Conservation (phyloP, 1,140 invertebrate genomes). For the Formica selysi region DNA sequence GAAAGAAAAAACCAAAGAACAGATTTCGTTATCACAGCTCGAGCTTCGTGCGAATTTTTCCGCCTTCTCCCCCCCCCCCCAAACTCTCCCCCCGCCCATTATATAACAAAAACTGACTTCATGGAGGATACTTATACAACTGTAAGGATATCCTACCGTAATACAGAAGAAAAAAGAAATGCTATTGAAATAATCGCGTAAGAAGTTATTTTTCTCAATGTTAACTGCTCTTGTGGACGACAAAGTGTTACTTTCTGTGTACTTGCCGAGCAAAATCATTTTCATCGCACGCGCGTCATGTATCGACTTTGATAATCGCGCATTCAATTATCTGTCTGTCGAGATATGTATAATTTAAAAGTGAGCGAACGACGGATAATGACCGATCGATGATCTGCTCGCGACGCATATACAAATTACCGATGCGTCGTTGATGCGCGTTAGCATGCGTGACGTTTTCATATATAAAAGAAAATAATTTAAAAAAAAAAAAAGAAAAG, state of each 20-base stretch:
- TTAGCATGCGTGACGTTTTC: too few species aligned
- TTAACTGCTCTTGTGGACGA: slow-evolving; percentile 42
- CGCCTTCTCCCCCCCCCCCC: background rate
- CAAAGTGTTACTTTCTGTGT: slow-evolving; percentile 23
- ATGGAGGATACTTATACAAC: slow-evolving; percentile 42
- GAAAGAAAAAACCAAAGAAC: slow-evolving; percentile 46
- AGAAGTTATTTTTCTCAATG: slow-evolving; percentile 59
- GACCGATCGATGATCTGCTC: background rate
- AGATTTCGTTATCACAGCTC: slow-evolving; percentile 57
- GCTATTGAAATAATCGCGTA: slow-evolving; percentile 31
- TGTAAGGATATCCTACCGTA: slow-evolving; percentile 29
- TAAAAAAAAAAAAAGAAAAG: background rate
- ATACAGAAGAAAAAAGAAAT: background rate
- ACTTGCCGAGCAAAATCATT: slow-evolving; percentile 15
- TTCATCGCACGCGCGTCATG: slow-evolving; percentile 26
- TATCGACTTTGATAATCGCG: slow-evolving; percentile 39
- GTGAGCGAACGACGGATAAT: background rate
- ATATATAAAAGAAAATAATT: too few species aligned
- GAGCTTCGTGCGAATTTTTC: slow-evolving; percentile 56
- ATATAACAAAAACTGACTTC: slow-evolving; percentile 45
- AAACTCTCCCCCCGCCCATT: background rate
- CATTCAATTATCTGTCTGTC: slow-evolving; percentile 18
- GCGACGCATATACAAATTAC: background rate
- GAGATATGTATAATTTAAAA: background rate
- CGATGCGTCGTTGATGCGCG: too few species aligned